These are phyloP conservation scores for Contarinia nasturtii DNA, from an alignment of 1,140 invertebrate genomes.

Conservation along the genomic window DNA sequence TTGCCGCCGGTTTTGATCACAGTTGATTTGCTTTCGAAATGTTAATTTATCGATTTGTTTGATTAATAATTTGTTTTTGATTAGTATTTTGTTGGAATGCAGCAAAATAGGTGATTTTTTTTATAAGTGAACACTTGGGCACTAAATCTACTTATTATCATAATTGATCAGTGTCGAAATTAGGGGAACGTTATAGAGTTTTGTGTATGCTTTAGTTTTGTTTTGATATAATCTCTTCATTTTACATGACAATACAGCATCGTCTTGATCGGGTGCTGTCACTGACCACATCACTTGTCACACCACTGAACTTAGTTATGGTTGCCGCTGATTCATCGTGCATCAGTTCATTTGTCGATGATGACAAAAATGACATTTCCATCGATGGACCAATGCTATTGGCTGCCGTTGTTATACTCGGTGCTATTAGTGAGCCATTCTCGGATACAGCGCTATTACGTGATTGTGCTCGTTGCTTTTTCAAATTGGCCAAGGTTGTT, in stretches of 20 bases:
- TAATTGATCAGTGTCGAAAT: no score
- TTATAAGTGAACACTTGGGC: no score
- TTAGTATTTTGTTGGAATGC: no score
- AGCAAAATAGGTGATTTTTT: no score
- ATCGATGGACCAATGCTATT: neutral
- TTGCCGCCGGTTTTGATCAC: no score
- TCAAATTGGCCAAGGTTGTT: slow-evolving; percentile 65
- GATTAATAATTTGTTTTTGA: no score
- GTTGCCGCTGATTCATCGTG: slow-evolving; percentile 11
- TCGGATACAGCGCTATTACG: slow-evolving; percentile 33
- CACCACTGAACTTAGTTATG: slow-evolving; percentile 40
- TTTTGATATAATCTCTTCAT: no score
- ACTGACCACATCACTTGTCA: slow-evolving; percentile 42
- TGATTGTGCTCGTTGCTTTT: slow-evolving; percentile 70
- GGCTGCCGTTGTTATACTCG: slow-evolving; percentile 9
- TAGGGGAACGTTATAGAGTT: no score
- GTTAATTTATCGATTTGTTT: no score
- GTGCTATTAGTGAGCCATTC: slow-evolving; percentile 21
- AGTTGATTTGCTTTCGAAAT: no score
- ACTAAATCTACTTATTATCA: no score
- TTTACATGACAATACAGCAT: slow-evolving; percentile 31
- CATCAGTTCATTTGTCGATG: slow-evolving; percentile 4
- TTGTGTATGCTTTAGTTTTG: no score
- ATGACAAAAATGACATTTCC: neutral
- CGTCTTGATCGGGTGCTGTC: slow-evolving; percentile 38